Base-by-base conservation (phyloP, 2,888 invertebrate genomes). In the Parnassius mnemosyne region DNA sequence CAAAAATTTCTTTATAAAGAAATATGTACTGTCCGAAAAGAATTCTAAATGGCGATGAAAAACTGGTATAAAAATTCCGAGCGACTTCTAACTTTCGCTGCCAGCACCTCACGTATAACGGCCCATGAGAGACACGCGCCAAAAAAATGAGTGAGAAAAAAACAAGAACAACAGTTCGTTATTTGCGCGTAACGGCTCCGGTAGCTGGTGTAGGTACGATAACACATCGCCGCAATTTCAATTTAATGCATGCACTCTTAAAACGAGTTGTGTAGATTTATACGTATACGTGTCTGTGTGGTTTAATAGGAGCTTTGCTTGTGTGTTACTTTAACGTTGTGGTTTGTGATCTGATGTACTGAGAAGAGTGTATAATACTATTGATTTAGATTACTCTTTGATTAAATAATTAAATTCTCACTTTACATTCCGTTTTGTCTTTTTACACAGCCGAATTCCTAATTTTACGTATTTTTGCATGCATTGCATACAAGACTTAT, bases 121-220 rank as follows among this genome's bases (percentile, higher is more conserved):
- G 89, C 81, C 69, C 80, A 74, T 74, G 79, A 82, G 80, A 82
- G 84, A 86, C 89, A 87, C 89, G 88, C 82, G 89, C 89, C 87
- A 86, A 88, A 90, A 88, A 88, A 79, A 77, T 63, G 59, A 63
- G 59, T 63, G 67, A 68, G 68, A 74, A 74, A 79, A 81, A 80
- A 76, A 72, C 76, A 75, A 80, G 81, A 81, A 81, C 77, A 76
- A 74, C 77, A 80, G 74, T 85, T 83, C 78, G 82, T 82, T 85
- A 83, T 87, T 84, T 80, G 83, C 87, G 89, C 89, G 89, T 89
- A 90, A 89, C 89, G 89, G 89, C 84, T 76, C 77, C 88, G 79
- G 89, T 88, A 89, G 89, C 87, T 68, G 68, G 70, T 70, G 72
- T 71, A 68, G 66, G 75, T 75, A 76, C 78, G 77, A 84, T 84